A percentile compares a stretch with the other conserved stretches of the same genome.
phyloP scores from a whole-genome alignment of 1,140 invertebrate genomes.

The Atta texana region DNA sequence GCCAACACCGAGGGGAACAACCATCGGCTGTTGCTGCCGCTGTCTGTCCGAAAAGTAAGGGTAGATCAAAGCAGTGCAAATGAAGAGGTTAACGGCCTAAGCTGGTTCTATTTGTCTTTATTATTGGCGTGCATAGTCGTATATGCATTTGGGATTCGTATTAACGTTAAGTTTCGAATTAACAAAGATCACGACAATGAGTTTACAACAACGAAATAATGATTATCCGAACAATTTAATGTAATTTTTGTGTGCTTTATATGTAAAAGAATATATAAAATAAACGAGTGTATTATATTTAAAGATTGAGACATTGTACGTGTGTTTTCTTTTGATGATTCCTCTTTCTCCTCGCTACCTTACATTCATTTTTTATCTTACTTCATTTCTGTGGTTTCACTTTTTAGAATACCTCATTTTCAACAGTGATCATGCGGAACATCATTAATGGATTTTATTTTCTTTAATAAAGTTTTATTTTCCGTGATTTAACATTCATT shows the following conservation, averaged over 20 bases:
- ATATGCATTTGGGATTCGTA: conserved; percentile 16
- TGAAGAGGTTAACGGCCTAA: conserved; percentile 74
- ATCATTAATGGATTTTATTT: conserved; percentile 39
- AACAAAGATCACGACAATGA: conserved; percentile 42
- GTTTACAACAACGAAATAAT: not conserved
- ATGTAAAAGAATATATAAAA: not conserved
- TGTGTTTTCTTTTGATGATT: conserved; percentile 22
- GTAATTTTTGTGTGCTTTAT: not conserved
- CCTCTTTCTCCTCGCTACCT: not conserved
- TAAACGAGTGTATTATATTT: conserved; percentile 14
- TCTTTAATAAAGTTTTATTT: conserved; percentile 13
- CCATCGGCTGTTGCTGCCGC: conserved; percentile 52
- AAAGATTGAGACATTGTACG: not conserved
- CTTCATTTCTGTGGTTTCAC: conserved; percentile 23
- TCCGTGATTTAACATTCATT: conserved; percentile 24
- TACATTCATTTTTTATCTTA: conserved; percentile 12
- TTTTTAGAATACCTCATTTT: not conserved
- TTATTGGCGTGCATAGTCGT: conserved; percentile 28
- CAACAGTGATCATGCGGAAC: conserved; percentile 1
- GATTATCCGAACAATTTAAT: not conserved
- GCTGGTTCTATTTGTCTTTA: conserved; percentile 70
- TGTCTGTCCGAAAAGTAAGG: conserved; percentile 68
- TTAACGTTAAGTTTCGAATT: conserved; percentile 62
- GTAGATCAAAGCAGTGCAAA: conserved; percentile 76
- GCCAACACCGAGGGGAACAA: conserved; percentile 43